Conservation (phyloP, 2,113 vertebrate species). For the Nyctibius bracteatus region DNA sequence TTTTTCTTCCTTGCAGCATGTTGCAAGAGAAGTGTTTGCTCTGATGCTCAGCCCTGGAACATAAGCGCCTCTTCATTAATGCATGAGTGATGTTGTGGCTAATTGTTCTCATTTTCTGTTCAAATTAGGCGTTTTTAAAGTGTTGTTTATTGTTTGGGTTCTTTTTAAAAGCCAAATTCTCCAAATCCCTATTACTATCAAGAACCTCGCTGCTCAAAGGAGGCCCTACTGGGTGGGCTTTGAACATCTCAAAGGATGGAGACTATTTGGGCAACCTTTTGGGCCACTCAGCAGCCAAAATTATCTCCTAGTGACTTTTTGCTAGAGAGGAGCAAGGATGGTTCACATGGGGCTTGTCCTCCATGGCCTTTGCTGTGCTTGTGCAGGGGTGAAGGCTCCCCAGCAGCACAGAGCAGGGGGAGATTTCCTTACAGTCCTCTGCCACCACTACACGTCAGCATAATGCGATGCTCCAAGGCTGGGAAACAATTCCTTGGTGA, state of each 20-base stretch:
- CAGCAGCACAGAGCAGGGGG: not conserved
- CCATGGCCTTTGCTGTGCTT: not conserved
- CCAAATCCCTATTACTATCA: not conserved
- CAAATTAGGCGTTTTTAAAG: not conserved
- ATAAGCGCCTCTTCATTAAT: not conserved
- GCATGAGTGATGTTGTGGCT: not conserved
- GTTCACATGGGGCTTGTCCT: not conserved
- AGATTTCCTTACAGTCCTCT: not conserved
- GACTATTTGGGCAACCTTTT: not conserved
- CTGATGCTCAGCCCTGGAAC: not conserved
- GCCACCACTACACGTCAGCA: not conserved
- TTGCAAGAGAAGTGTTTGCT: not conserved
- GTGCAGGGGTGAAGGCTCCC: not conserved
- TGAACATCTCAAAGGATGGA: not conserved
- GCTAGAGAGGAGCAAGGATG: not conserved
- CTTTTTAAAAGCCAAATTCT: not conserved
- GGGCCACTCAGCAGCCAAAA: not conserved
- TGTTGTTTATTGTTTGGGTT: not conserved
- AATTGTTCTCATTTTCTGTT: constrained; percentile 18
- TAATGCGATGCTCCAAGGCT: not conserved
- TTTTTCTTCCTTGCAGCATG: not conserved
- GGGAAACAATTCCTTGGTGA: not conserved
- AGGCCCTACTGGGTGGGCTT: not conserved
- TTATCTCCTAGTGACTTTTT: not conserved
- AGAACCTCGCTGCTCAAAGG: not conserved